These are phyloP conservation scores for Esperia sulphurella DNA, from an alignment of 2,888 invertebrate genomes.

Conservation along the genomic window DNA sequence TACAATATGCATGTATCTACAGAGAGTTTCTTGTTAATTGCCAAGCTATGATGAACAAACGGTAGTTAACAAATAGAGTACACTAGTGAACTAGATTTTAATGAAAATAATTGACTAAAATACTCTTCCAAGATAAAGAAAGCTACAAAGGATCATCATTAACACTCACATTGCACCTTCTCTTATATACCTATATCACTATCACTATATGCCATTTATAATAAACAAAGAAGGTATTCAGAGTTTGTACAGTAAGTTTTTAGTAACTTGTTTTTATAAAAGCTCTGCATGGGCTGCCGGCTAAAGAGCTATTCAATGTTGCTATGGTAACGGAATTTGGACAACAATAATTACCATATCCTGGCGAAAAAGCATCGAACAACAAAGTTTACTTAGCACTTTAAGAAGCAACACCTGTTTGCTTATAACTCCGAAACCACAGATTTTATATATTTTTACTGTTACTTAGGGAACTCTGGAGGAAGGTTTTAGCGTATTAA, in stretches of 20 bases:
- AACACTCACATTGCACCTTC: conserved; percentile 10
- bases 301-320: conserved; percentile 66
- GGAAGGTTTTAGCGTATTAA: too few relatives aligned
- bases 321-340: conserved; percentile 44
- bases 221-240: too few relatives aligned
- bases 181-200: conserved; percentile 27
- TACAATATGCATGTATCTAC: conserved; percentile 5
- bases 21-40: conserved; percentile 11
- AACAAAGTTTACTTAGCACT: neutral
- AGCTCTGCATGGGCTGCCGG: conserved; percentile 7
- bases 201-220: conserved; percentile 18
- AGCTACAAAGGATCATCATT: conserved; percentile 15
- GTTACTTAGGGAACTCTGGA: too few relatives aligned
- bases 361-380: neutral
- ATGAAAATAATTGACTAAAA: conserved; percentile 8
- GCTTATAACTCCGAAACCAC: too few relatives aligned
- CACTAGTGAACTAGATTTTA: conserved; percentile 14
- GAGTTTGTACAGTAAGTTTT: too few relatives aligned
- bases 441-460: too few relatives aligned
- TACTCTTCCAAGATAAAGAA: conserved; percentile 14
- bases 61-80: conserved; percentile 13
- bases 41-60: conserved; percentile 11
- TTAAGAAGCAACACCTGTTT: too few relatives aligned
- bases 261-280: neutral
- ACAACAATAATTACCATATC: conserved; percentile 10